These are phyloP conservation scores for Thryonomys swinderianus DNA, from an alignment of 2,113 vertebrate species.

Conservation along the genomic window DNA sequence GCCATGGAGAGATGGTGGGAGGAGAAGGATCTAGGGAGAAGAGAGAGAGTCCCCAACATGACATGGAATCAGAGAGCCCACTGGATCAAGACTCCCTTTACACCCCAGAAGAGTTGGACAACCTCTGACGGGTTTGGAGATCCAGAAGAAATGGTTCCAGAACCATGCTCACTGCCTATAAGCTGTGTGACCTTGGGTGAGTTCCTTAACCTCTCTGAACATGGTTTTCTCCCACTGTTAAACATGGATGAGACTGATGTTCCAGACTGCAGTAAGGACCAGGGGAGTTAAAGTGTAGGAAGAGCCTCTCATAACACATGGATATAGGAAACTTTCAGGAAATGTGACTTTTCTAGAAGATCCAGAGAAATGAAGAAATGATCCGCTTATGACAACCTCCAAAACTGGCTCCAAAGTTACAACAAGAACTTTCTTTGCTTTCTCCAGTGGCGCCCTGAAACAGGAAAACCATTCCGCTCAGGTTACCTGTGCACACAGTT, in stretches of 20 bases:
- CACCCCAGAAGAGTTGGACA: not conserved
- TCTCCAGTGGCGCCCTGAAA: not conserved
- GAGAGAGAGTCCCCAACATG: accelerated
- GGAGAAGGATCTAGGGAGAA: slow-evolving; percentile 90
- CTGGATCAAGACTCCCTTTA: accelerated
- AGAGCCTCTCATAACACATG: accelerated
- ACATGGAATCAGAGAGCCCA: not conserved
- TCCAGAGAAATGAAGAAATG: not conserved
- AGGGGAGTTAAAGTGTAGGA: not conserved
- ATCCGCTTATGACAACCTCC: not conserved
- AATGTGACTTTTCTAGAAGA: not conserved
- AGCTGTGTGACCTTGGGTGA: not conserved
- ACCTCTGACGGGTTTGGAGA: not conserved
- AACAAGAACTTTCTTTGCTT: not conserved
- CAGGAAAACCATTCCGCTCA: not conserved
- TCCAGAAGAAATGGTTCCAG: not conserved
- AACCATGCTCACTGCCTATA: not conserved
- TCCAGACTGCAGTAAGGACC: not conserved
- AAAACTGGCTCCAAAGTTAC: not conserved
- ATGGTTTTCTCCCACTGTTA: not conserved
- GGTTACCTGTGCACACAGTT: not conserved
- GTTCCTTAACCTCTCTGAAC: not conserved
- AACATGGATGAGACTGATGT: not conserved
- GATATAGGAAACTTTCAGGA: no score
- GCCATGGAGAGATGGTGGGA: slow-evolving; percentile 92